Evolutionary conservation across 2,888 invertebrate species (phyloP), one percentile per base, ranked within the genome.

Genomic region (Microctonus brassicae): DNA sequence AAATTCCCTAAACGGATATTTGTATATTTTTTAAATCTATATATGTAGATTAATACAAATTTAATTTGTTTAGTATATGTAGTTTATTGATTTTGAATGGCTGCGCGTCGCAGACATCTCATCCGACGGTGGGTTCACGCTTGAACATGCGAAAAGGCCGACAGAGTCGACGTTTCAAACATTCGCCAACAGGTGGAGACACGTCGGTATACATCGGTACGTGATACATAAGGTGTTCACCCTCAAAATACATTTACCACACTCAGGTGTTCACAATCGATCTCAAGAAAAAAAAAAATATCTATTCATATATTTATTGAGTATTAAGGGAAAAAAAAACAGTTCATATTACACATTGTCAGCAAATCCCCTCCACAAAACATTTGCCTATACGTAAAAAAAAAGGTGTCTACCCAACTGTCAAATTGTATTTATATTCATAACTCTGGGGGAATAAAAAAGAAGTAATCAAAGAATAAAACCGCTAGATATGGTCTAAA

Each of bases 181-280:
- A 47, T 63, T 29, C 39, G 55, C 69, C 72, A 61, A 24, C 67
- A 75, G 75, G 71, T 72, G 75, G 71, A 36, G 72, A 67, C 73
- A 75, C 67, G 65, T 69, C 72, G 65, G n/a, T n/a, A 26, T 57
- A 70, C 69, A 42, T 53, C 57, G 17, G 17, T 47, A 17, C 47
- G 17, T 17, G 17, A 47, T 17, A 47, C 47, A n/a, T 47, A 4
- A 2, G 39, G 39, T 5, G 10, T 11, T 13, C 24, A 17, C n/a
- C 39, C 42, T 33, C 42, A 39, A n/a, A n/a, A 11, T 39, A 3
- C 39, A 39, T 13, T 39, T 39, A 39, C 62, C 22, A 62, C 87
- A 34, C 39, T 65, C 63, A 47, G 47, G 20, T 52, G 47, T 60
- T 52, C 55, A 52, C 65, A 34, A 47, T 26, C 57, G 70, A 39